phyloP scores from a whole-genome alignment of 2,113 vertebrate species.

The Solenodon paradoxus region DNA sequence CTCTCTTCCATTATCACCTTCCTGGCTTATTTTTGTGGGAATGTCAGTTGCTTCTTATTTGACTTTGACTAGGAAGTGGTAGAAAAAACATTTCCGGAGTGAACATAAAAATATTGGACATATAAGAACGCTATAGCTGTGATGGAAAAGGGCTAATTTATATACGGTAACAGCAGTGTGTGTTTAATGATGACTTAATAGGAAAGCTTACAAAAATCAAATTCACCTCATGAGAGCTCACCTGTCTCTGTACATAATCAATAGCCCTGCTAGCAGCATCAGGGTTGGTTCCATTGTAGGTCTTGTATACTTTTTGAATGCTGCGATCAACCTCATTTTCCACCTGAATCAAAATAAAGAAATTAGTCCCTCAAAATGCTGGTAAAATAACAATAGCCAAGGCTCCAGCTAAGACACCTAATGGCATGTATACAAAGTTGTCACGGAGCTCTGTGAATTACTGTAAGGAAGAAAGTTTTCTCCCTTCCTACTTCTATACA shows the following conservation, averaged over 20 bases:
- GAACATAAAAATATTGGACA: background rate
- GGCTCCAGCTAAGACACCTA: background rate
- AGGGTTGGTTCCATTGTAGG: conserved; percentile 94
- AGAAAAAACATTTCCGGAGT: background rate
- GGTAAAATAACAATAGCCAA: background rate
- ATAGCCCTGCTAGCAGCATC: conserved; percentile 97
- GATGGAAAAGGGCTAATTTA: background rate
- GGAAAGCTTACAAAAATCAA: background rate
- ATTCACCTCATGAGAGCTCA: conserved; percentile 68
- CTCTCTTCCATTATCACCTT: background rate
- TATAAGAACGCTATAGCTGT: background rate
- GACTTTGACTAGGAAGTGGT: background rate
- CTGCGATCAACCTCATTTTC: conserved; percentile 95
- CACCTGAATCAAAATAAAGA: conserved; percentile 85
- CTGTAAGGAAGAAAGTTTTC: background rate
- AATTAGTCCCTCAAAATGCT: background rate
- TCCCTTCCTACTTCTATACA: background rate
- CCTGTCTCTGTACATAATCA: conserved; percentile 98
- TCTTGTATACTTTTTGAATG: conserved; percentile 94
- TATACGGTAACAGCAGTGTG: background rate
- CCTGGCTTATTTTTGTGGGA: background rate
- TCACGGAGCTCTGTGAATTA: background rate
- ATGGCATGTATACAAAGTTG: background rate
- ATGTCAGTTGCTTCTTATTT: background rate
- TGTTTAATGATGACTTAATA: background rate